Percentiles rank a stretch among this genome's conserved stretches.
Evolutionary conservation across 2,888 invertebrate genomes (phyloP).

Genomic region (Omphaloscelis lunosa): DNA sequence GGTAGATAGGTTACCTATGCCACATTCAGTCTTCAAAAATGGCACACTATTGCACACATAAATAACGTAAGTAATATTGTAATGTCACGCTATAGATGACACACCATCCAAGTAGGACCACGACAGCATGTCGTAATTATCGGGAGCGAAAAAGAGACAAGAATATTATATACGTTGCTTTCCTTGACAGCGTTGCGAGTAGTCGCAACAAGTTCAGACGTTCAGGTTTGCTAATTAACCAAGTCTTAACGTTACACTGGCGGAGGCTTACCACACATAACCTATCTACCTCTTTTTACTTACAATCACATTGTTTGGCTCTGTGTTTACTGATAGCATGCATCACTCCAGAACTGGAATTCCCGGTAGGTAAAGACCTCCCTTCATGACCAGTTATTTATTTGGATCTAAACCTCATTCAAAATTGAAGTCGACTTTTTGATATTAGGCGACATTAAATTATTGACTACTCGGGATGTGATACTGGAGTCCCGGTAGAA

Average conservation of each 20-base stretch:
- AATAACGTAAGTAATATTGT: no score
- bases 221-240: not conserved
- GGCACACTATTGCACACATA: no score
- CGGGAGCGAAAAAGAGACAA: not conserved
- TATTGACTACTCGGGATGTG: not conserved
- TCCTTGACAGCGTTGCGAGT: not conserved
- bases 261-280: no score
- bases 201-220: not conserved
- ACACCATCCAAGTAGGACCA: not conserved
- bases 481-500: not conserved
- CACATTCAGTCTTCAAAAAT: not conserved
- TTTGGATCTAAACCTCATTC: not conserved
- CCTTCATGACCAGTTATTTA: not conserved
- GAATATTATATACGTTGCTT: not conserved
- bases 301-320: not conserved
- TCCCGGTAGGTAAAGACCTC: not conserved
- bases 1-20: no score
- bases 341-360: not conserved
- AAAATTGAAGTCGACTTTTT: not conserved
- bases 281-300: no score
- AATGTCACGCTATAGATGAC: not conserved
- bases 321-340: not conserved
- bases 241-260: not conserved
- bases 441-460: no score
- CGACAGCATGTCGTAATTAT: not conserved